Evolutionary conservation across 2,797 vertebrate genomes (phyloP), one percentile per base, ranked within the genome.

Genomic region (Fistularia tabacaria): DNA sequence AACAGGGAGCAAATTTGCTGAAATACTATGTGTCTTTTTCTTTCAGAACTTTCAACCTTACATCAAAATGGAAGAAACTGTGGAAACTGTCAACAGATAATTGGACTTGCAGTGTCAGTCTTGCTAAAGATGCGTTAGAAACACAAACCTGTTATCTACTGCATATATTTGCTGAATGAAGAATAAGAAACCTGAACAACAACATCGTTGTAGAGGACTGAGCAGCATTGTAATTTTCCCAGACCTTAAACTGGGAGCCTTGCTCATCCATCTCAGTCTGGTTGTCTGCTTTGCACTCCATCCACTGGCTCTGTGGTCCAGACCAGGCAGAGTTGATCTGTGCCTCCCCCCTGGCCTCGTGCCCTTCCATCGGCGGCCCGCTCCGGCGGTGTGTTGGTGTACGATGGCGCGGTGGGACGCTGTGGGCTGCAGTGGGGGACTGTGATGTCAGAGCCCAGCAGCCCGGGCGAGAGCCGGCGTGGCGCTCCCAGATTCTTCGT

Each of bases 371-470:
- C 60, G 64, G 73, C 58, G 61, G 77, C 74, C 74, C 43, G 37
- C 76, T 65, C 56, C 49, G 52, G 77, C 74, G 62, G 84, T 60
- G 88, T 82, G 86, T 88, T 86, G 85, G 87, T 76, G 85, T 89
- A 81, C 81, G 72, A 92, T 92, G 91, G 90, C 70, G 84, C 63
- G 86, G 90, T 73, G 89, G 87, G 81, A 87, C 65, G 62, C 88
- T 86, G 92, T 94, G 90, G 92, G 89, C 92, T 53, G 91, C 90
- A 71, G 88, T 66, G 85, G 86, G 51, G 77, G 83, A 90, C 88
- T 93, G 94, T 95, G 87, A 99, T 99, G 97, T 97, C 94, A 94
- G 93, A 93, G 83, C 82, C 93, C 93, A 90, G 88, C 91, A 93
- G 91, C 88, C 90, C 92, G 89, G 91, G 81, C 85, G 94, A 95